Evolutionary conservation across 2,797 vertebrate genomes (phyloP), one percentile per base, ranked within the genome.

Genomic region (Channa striata): DNA sequence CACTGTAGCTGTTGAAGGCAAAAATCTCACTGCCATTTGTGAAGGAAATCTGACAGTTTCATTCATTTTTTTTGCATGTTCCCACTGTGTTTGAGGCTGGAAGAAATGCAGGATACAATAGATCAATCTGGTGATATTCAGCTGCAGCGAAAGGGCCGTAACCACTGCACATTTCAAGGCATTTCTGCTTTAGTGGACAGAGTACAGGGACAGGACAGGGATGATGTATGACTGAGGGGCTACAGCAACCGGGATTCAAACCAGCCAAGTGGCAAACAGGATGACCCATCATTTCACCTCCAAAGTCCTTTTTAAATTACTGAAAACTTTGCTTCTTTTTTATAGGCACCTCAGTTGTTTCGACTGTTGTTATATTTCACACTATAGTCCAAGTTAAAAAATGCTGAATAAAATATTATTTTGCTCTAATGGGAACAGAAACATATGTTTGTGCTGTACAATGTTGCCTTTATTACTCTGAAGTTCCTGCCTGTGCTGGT

Each of bases 141-240:
- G 57, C 48, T 33, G 39, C n/a, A 21, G 9, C 63, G 40, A 74
- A 20, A 25, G 60, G 74, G 70, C 79, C 73, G 65, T 64, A 76
- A 58, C 48, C 19, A 30, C 20, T 49, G 53, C 65, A 68, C 68
- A 65, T 79, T 69, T 67, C 11, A 25, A 11, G 5, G 16, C 6
- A 63, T 69, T 69, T 72, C 59, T 75, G 78, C 64, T 78, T 62
- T 16, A 21, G 63, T 70, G 60, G 53, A 62, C 76, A 57, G 20
- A 59, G 25, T 43, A 51, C 14, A 47, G 34, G 67, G 53, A 76
- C 54, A 43, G 36, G 25, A 46, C 11, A 60, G 20, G 14, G 44
- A 40, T 66, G 58, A 83, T 74, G 13, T 52, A 74, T 57, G 42
- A 48, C 20, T 46, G n/a, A 52, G n/a, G n/a, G 21, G 57, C 58